phyloP scores from a whole-genome alignment of 2,797 vertebrate species.

The Aplochiton taeniatus region DNA sequence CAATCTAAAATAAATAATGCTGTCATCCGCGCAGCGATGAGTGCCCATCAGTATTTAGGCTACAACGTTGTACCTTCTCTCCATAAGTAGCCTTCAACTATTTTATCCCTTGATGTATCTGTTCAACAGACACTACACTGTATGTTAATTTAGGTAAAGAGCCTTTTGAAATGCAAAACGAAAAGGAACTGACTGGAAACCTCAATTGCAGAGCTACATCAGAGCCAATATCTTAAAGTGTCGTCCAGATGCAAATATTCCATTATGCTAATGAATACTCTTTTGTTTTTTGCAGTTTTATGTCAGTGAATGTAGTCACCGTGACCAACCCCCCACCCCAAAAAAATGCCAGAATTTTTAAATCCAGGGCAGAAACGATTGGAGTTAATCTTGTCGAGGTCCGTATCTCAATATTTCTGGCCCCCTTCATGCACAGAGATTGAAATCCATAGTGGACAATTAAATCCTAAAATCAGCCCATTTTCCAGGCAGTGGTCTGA shows the following conservation, averaged over 20 bases:
- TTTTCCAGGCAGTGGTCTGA: slow-evolving; percentile 81
- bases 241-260: slow-evolving; percentile 48
- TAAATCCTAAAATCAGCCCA: slow-evolving; percentile 74
- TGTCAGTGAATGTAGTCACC: slow-evolving; percentile 15
- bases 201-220: slow-evolving; percentile 37
- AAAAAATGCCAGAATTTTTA: slow-evolving; percentile 30
- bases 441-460: slow-evolving; percentile 70
- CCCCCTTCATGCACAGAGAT: slow-evolving; percentile 45
- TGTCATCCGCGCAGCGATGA: too few species aligned
- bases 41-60: too few species aligned
- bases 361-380: slow-evolving; percentile 28
- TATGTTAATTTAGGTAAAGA: slow-evolving; percentile 11
- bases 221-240: slow-evolving; percentile 28
- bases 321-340: slow-evolving; percentile 14
- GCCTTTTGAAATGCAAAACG: slow-evolving; percentile 31
- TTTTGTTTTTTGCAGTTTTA: slow-evolving; percentile 32
- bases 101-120: background rate
- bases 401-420: slow-evolving; percentile 60
- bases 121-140: background rate
- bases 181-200: slow-evolving; percentile 13
- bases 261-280: slow-evolving; percentile 50
- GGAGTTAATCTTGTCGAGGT: slow-evolving; percentile 54
- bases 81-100: background rate
- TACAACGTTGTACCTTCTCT: too few species aligned
- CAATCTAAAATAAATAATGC: too few species aligned